Conservation (phyloP, 2,888 invertebrate species). For the Vannuccia rotundouncinata region DNA sequence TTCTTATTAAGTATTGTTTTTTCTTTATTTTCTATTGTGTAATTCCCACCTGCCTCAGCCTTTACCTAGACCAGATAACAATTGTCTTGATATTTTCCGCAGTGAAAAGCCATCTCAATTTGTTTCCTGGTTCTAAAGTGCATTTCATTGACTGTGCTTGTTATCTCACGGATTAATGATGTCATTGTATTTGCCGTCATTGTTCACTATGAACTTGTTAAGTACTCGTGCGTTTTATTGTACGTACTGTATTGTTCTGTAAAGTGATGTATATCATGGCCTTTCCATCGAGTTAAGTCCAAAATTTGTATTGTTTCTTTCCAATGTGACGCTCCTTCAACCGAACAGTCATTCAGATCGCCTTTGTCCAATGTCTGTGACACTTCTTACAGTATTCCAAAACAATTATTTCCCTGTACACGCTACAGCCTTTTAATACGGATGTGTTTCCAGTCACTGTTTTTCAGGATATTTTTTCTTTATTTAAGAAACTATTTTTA, state of each 20-base stretch:
- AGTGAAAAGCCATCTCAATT: background rate
- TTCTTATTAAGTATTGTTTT: background rate
- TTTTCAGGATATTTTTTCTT: background rate
- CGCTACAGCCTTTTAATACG: background rate
- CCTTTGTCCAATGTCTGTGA: background rate
- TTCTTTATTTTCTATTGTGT: background rate
- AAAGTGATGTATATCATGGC: background rate
- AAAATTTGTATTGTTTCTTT: background rate
- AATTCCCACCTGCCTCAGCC: background rate
- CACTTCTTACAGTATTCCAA: background rate
- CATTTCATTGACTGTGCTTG: background rate
- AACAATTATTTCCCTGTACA: background rate
- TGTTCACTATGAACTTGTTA: background rate
- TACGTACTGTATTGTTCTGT: background rate
- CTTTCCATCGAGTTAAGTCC: background rate
- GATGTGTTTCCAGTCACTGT: background rate
- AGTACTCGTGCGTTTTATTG: background rate
- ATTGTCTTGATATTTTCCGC: background rate
- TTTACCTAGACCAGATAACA: background rate
- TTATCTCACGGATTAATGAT: background rate
- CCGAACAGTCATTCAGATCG: background rate
- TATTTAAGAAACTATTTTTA: background rate
- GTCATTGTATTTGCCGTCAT: background rate
- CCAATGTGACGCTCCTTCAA: background rate
- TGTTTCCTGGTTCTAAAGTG: background rate